Evolutionary conservation across 2,113 vertebrate genomes (phyloP).

Genomic region (Gallinago paraguaiae): DNA sequence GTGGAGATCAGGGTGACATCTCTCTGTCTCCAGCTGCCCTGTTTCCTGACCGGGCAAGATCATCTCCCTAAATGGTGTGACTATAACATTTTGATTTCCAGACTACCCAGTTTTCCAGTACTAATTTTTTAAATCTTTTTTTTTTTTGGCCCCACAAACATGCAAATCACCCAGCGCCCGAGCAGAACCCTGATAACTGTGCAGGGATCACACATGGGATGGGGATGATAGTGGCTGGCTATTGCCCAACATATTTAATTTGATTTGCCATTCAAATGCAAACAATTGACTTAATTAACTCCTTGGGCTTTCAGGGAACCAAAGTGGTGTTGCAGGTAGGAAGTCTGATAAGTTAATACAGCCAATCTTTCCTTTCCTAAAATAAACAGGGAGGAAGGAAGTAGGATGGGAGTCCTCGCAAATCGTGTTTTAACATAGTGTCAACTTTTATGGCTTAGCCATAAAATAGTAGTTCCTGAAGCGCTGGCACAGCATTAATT

Average conservation of each 20-base stretch:
- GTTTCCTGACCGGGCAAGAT: not conserved
- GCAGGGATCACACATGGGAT: rapidly evolving
- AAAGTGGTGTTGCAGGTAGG: not conserved
- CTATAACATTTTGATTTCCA: not conserved
- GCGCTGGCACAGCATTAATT: not conserved
- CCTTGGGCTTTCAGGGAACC: not conserved
- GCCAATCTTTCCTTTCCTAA: not conserved
- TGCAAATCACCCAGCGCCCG: not conserved
- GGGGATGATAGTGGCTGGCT: not conserved
- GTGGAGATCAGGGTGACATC: not conserved
- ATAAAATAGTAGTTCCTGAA: not conserved
- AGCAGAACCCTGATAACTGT: not conserved
- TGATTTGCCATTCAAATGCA: not conserved
- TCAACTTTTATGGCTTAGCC: slow-evolving; percentile 25
- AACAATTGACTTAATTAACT: not conserved
- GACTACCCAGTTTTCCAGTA: not conserved
- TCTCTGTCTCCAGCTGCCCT: not conserved
- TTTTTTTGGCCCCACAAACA: not conserved
- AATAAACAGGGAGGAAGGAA: not conserved
- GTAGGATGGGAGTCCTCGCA: not conserved
- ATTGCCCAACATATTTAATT: not conserved
- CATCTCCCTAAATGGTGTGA: not conserved
- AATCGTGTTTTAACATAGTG: not conserved
- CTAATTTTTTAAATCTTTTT: not conserved
- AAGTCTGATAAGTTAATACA: not conserved